Conservation (phyloP, 2,797 vertebrate genomes). For the Sebastiscus albofasciatus region DNA sequence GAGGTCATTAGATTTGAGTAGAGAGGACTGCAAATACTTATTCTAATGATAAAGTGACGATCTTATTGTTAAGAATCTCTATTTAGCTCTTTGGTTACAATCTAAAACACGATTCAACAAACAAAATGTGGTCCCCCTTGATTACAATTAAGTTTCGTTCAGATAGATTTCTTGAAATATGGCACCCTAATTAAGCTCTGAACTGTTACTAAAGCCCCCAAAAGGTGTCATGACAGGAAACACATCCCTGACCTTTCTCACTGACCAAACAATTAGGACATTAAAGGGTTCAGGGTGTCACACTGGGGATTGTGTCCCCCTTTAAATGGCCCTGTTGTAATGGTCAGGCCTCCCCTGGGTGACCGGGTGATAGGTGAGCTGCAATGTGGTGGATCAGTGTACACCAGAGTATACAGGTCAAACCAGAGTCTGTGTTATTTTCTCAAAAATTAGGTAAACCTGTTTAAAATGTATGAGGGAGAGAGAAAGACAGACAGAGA, state of each 20-base stretch:
- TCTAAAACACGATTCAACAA: neutral
- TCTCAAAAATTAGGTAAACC: neutral
- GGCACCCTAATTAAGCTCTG: constrained; percentile 1
- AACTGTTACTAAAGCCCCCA: constrained; percentile 20
- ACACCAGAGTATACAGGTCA: neutral
- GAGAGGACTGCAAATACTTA: neutral
- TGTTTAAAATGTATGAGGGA: neutral
- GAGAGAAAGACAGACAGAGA: neutral
- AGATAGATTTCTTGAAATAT: neutral
- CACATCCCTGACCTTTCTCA: constrained; percentile 62
- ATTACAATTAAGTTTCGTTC: constrained; percentile 1
- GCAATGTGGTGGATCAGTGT: constrained; percentile 14
- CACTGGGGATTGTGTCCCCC: constrained; percentile 25
- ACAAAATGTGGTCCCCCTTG: neutral
- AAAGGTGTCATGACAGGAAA: constrained; percentile 77
- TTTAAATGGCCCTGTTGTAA: constrained; percentile 58
- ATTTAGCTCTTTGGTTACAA: neutral
- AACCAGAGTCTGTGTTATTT: neutral
- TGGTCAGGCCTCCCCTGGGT: constrained; percentile 34
- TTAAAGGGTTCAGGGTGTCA: constrained; percentile 72
- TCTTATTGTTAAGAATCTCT: neutral
- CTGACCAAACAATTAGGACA: constrained; percentile 56
- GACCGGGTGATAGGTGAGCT: constrained; percentile 52
- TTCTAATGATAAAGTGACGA: neutral
- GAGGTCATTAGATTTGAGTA: constrained; percentile 10